Evolutionary conservation across 2,797 vertebrate species (phyloP), one percentile per base, ranked within the genome.

Genomic region (Schizopygopsis pylzovi): DNA sequence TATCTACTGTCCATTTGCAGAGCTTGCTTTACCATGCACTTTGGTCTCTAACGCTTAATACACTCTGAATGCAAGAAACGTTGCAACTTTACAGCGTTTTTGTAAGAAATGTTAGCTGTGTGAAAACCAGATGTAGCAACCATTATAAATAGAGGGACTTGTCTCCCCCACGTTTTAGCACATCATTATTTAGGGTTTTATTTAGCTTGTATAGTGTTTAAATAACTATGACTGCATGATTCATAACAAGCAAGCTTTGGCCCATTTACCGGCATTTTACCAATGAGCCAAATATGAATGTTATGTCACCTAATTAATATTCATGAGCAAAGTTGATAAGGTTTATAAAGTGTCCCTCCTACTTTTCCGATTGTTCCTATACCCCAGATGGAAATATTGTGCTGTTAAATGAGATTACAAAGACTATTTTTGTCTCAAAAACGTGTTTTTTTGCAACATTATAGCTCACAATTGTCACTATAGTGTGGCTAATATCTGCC

Each of bases 261-360:
- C 25, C 71, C 6, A 61, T 61, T 37, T 77, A 77, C 75, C 28
- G 8, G 37, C n/a, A 45, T 33, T 67, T 49, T 25, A 70, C 1
- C 22, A 70, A 10, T 59, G 11, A n/a, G 33, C 54, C 2, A 78
- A 41, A 43, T 43, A 25, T 49, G 3, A 45, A 59, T 25, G 13
- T 41, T 7, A 28, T 39, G 11, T 33, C 39, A 82, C 28, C 70
- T 81, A 22, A 61, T 75, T 47, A 73, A 73, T 83, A 47, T 83
- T 83, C 41, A 73, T 83, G 39, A 73, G 25, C n/a, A 37, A 71
- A 79, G 43, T 25, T 45, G 6, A 45, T 72, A 39, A n/a, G 70
- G 41, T 72, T 72, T 63, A 78, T 41, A 43, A 78, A 79, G 13
- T 10, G 25, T 22, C 49, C 6, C 47, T 25, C 15, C 39, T 18